Evolutionary conservation across 2,113 vertebrate genomes (phyloP), one percentile per base, ranked within the genome.

Genomic region (Chelonoidis abingdonii): DNA sequence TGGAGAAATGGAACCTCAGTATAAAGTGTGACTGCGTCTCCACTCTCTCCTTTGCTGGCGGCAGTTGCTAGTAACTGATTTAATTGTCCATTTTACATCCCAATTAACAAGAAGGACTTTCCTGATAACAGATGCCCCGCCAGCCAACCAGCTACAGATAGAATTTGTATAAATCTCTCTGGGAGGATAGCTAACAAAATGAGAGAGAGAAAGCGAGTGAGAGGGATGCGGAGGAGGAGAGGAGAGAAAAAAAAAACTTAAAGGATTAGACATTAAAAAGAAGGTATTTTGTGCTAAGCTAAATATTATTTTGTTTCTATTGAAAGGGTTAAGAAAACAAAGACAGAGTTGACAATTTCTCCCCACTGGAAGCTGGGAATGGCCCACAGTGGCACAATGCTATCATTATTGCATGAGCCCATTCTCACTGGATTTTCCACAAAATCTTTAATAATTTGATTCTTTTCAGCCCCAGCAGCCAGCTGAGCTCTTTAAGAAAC

Each of bases 401-500:
- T 96, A 98, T 98, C 98, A 98, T 98, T 98, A 96, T 98, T 97
- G 97, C 96, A 95, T 94, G 96, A 95, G 93, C 95, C 97, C 97
- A 98, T 98, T 98, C 98, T 98, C 97, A 98, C 93, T 98, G 98
- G 98, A 98, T 98, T 98, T 98, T 98, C 98, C 98, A 98, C 97
- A 98, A 98, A 98, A 98, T 98, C 98, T 98, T 98, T 98, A 97
- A 98, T 98, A 98, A 98, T 99, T 98, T 98, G 98, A 98, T 98
- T 98, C 98, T 98, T 98, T 98, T 99, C 97, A 98, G 97, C 91
- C 87, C 93, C 96, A 97, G 98, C 97, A 91, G 97, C 98, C 98
- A 98, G 98, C 98, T 99, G 98, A 99, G 98, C 98, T 98, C 98
- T 98, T 98, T 97, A 98, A 97, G 97, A 98, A 98, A 98, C 98